Percentiles rank a stretch among this genome's conserved stretches.
Evolutionary conservation across 2,888 invertebrate species (phyloP).

Genomic region (Glomeris marginata): DNA sequence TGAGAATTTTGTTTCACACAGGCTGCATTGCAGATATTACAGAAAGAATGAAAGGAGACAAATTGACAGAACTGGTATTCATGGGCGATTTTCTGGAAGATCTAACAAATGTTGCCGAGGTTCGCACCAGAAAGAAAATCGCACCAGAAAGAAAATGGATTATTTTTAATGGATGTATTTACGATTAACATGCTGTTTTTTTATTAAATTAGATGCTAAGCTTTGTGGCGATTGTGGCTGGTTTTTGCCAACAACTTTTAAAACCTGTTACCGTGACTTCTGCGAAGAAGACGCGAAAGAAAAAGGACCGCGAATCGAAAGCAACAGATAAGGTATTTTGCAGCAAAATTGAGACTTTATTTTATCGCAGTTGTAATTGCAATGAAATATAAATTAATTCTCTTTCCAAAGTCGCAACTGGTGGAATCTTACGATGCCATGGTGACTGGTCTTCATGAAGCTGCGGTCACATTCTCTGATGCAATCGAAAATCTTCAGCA

Average conservation of each 20-base stretch:
- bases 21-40: background rate
- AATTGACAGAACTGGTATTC: constrained; percentile 19
- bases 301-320: background rate
- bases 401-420: background rate
- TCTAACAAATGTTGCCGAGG: constrained; percentile 47
- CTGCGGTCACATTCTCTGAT: background rate
- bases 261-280: constrained; percentile 30
- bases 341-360: too few relatives aligned
- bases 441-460: constrained; percentile 7
- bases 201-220: constrained; percentile 41
- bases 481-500: constrained; percentile 8
- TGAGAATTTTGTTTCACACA: background rate
- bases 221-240: constrained; percentile 40
- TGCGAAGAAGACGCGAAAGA: constrained; percentile 41
- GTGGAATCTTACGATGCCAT: constrained; percentile 4
- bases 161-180: too few relatives aligned
- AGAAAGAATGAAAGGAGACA: constrained; percentile 12
- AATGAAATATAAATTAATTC: background rate
- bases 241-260: constrained; percentile 28
- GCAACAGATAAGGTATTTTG: background rate
- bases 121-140: constrained; percentile 23
- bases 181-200: too few relatives aligned
- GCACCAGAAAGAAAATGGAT: too few relatives aligned
- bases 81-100: constrained; percentile 36
- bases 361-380: background rate